A percentile compares a stretch with the other conserved stretches of the same genome.
Evolutionary conservation across 2,888 invertebrate species (phyloP).

Genomic region (Chrysolina haemoptera): DNA sequence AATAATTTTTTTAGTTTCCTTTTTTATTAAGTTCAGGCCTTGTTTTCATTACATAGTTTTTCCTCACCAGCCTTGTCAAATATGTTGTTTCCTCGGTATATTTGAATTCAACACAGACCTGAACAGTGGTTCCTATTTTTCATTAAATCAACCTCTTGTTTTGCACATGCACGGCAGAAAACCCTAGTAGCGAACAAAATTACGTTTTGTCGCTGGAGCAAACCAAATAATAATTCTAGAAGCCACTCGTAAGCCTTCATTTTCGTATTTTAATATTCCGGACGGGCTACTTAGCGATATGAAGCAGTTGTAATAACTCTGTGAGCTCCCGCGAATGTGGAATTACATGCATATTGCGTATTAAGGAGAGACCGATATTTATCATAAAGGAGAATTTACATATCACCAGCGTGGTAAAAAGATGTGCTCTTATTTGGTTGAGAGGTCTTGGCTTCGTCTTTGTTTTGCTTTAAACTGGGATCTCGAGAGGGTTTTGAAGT

Average conservation of each 20-base stretch:
- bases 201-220: slow-evolving; percentile 4
- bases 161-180: background rate
- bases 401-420: slow-evolving; percentile 46
- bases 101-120: background rate
- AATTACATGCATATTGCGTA: slow-evolving; percentile 64
- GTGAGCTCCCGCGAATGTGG: slow-evolving; percentile 58
- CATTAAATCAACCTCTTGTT: background rate
- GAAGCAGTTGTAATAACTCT: slow-evolving; percentile 61
- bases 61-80: background rate
- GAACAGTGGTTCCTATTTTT: background rate
- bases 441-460: slow-evolving; percentile 1
- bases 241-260: slow-evolving; percentile 27
- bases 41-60: background rate
- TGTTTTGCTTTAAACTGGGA: background rate
- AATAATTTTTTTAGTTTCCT: background rate
- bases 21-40: background rate
- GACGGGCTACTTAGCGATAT: slow-evolving; percentile 37
- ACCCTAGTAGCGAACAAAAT: background rate
- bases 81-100: background rate
- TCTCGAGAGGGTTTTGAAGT: background rate
- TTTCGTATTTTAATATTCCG: slow-evolving; percentile 41
- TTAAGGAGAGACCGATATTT: slow-evolving; percentile 60
- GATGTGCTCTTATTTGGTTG: slow-evolving; percentile 1
- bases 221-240: slow-evolving; percentile 19
- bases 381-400: slow-evolving; percentile 64